A percentile compares a stretch with the other conserved stretches of the same genome.
These are phyloP conservation scores for Chondrilla cf. caribensis DNA, from an alignment of 37 sponge, comb jelly and placozoan genomes.

Conservation along the genomic window DNA sequence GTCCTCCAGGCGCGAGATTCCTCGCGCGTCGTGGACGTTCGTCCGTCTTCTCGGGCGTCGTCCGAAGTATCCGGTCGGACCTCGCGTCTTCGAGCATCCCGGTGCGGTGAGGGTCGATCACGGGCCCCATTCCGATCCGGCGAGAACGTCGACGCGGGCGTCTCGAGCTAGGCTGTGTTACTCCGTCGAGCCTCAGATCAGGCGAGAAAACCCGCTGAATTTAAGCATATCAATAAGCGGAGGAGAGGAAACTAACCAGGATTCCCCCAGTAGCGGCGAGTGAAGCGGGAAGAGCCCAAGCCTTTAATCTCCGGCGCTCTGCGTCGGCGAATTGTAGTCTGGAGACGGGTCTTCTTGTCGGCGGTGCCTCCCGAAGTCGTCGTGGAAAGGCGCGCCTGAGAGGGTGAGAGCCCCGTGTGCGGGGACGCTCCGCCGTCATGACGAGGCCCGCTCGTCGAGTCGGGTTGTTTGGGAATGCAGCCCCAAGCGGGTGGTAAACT, in stretches of 20 bases:
- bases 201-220: conserved; percentile 86
- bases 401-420: conserved; percentile 81
- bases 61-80: neutral
- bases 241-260: conserved; percentile 66
- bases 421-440: neutral
- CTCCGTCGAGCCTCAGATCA: conserved; percentile 43
- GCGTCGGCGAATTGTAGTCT: conserved; percentile 25
- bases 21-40: too few relatives aligned
- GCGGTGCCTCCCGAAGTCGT: conserved; percentile 28
- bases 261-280: conserved; percentile 90
- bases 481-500: conserved; percentile 82
- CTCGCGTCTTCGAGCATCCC: too few relatives aligned
- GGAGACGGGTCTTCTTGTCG: neutral
- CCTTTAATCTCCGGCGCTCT: conserved; percentile 59
- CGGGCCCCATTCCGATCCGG: too few relatives aligned
- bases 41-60: too few relatives aligned
- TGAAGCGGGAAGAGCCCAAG: conserved; percentile 87
- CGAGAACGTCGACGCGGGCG: too few relatives aligned
- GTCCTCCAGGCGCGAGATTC: neutral
- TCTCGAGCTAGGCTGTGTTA: too few relatives aligned
- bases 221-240: conserved; percentile 88
- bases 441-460: conserved; percentile 51
- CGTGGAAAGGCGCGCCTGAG: conserved; percentile 70
- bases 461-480: conserved; percentile 88
- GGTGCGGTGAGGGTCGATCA: too few relatives aligned